Conservation (phyloP, 2,888 invertebrate genomes). For the Oligia fasciuncula region DNA sequence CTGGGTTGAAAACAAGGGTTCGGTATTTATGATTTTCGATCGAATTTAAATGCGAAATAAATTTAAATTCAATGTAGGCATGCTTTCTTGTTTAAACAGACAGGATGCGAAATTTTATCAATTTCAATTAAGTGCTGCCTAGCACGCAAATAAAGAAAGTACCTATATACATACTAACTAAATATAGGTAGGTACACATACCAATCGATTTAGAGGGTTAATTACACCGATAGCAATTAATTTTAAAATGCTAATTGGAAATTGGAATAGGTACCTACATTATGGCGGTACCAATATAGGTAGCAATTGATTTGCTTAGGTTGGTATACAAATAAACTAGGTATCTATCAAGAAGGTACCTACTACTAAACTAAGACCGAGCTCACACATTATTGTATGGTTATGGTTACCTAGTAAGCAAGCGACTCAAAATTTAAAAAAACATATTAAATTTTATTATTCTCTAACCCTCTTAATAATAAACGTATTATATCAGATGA, state of each 20-base stretch:
- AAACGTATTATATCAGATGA: too few species aligned
- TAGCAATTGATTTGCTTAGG: slow-evolving; percentile 15
- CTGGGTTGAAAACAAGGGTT: slow-evolving; percentile 55
- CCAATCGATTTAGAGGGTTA: slow-evolving; percentile 37
- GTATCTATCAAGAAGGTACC: slow-evolving; percentile 2
- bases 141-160: slow-evolving; percentile 23
- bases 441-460: neutral
- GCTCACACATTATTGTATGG: neutral
- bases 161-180: neutral
- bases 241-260: slow-evolving; percentile 46
- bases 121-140: slow-evolving; percentile 31
- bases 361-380: neutral
- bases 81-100: slow-evolving; percentile 21
- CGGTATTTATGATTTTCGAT: slow-evolving; percentile 45
- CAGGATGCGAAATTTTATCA: slow-evolving; percentile 45
- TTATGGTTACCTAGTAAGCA: neutral
- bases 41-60: slow-evolving; percentile 47
- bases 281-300: slow-evolving; percentile 12
- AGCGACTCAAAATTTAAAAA: neutral
- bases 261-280: slow-evolving; percentile 13
- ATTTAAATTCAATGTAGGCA: slow-evolving; percentile 29
- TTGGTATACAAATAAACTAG: neutral
- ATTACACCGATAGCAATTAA: slow-evolving; percentile 37
- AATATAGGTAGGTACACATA: neutral
- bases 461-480: too few species aligned